Evolutionary conservation across 2,888 invertebrate species (phyloP), one percentile per base, ranked within the genome.

Genomic region (Agrochola circellaris): DNA sequence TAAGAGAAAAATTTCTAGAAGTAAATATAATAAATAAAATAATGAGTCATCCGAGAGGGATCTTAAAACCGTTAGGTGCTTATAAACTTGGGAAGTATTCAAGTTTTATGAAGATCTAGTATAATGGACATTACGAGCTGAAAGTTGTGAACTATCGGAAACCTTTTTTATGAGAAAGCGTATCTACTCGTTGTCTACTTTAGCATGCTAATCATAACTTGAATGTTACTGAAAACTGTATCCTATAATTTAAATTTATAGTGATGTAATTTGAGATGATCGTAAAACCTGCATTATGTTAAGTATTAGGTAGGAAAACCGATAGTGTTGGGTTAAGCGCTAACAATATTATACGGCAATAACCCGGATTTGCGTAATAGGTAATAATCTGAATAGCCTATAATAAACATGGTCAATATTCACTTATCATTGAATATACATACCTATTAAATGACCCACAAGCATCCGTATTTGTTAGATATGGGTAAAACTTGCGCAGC

Each of bases 71-170:
- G 45, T 77, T 51, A 42, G 68, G 51, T 82, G 64, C 66, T 69
- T 83, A 66, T 75, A 72, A 77, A 83, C 74, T 85, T 85, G 56
- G 62, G 26, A 70, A 79, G 70, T 73, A 79, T 82, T 79, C 82
- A 85, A 82, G 64, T 85, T 84, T 84, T 83, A 85, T 83, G 83
- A 86, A 79, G 71, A 76, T 79, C 79, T 82, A 85, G 75, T 79
- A 66, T 85, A 79, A 84, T 82, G 82, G 79, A 61, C 45, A 82
- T 85, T 75, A 82, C 60, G 67, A 70, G 67, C 62, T 73, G 58
- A 61, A 85, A 79, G 64, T 85, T 75, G 51, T 71, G 62, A 75
- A 85, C 83, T 84, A 82, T 82, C 45, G 70, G 73, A 58, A 68
- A 79, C 34, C 67, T 70, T 73, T 73, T 82, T 85, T 79, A 85